Evolutionary conservation across 2,113 vertebrate genomes (phyloP).

Genomic region (Vombatus ursinus): DNA sequence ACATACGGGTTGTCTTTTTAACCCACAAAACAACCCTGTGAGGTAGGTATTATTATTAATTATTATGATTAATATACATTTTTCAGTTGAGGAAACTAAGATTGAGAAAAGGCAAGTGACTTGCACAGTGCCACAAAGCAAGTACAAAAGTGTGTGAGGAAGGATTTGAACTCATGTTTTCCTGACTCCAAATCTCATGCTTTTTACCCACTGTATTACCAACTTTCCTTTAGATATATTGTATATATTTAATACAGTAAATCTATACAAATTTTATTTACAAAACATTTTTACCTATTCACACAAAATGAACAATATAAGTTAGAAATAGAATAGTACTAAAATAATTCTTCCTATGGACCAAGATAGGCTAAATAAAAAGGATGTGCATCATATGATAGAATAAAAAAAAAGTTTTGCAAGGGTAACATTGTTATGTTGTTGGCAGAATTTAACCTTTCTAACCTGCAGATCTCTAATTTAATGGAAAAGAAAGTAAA

Average conservation of each 20-base stretch:
- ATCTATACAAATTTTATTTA: background rate
- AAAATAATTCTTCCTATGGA: background rate
- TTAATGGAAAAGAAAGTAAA: constrained; percentile 46
- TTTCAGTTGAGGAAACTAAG: background rate
- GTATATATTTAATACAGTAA: background rate
- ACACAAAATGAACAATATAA: background rate
- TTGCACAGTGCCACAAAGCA: background rate
- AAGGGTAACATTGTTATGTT: background rate
- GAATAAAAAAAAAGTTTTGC: background rate
- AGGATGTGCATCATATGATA: constrained; percentile 7
- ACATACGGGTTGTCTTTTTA: background rate
- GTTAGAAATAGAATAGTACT: background rate
- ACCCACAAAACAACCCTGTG: background rate
- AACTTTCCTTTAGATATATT: background rate
- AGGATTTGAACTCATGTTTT: background rate
- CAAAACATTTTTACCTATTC: background rate
- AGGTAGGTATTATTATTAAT: background rate
- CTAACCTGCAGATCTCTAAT: background rate
- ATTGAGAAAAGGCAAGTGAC: background rate
- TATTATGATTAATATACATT: background rate
- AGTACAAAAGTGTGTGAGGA: background rate
- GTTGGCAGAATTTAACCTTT: background rate
- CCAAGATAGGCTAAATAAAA: background rate
- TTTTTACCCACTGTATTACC: background rate
- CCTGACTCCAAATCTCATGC: background rate